Base-by-base conservation (phyloP, 2,113 vertebrate species). In the Perca fluviatilis region DNA sequence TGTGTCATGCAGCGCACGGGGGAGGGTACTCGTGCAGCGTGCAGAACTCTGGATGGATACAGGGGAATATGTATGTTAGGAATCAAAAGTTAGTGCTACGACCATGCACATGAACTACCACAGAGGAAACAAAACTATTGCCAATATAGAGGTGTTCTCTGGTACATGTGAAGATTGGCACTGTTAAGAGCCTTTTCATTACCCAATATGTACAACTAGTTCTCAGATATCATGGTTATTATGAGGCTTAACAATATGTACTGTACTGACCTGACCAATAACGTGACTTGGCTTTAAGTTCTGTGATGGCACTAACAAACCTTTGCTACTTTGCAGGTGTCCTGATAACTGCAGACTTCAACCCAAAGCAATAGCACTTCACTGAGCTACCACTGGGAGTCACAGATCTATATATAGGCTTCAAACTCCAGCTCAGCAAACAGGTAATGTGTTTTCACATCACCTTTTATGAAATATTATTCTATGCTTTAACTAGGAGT, bases 1-100 rank as follows among this genome's bases (percentile, higher is more conserved):
- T 89, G 90, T 94, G 93, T 94, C 93, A 91, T 64, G 85, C 93
- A 90, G 89, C 54, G 49, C 68, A 82, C 82, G 85, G 92, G 95
- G 94, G 94, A 88, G 91, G 92, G 90, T 83, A 82, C 77, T 64
- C n/a, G 57, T 84, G 83, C 86, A 76, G 89, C 78, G 60, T 85
- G 77, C 74, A 92, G 83, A 88, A 91, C 90, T 75, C 81, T 86
- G 79, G 71, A 84, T 70, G 88, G 86, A 91, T 87, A 82, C 70
- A 82, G 77, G 43, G 60, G 54, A 73, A 74, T 87, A 70, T 77
- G 50, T 77, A 68, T 89, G 66, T 87, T 25, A 23, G n/a, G 61
- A 77, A 72, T 57, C 47, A 67, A 75, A 71, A 70, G 30, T 57
- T 71, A 43, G n/a, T 68, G 46, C 74, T 77, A 46, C 4, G 16